These are phyloP conservation scores for Vesta saturnalis DNA, from an alignment of 2,888 invertebrate genomes.

Conservation along the genomic window DNA sequence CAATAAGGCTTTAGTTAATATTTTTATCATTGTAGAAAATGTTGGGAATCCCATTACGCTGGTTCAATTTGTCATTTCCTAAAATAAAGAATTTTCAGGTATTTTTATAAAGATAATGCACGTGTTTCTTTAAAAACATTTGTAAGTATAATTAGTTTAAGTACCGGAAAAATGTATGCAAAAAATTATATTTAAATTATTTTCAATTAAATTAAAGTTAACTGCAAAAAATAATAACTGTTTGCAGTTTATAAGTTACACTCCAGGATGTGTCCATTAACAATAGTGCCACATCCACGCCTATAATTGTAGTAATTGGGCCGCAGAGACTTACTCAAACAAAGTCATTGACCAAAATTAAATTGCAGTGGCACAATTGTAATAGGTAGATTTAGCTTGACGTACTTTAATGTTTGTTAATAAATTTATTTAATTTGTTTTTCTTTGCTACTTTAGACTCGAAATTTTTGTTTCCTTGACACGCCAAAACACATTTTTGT, in stretches of 20 bases:
- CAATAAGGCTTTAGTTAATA: too few relatives aligned
- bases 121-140: too few relatives aligned
- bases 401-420: constrained; percentile 11
- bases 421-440: constrained; percentile 10
- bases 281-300: constrained; percentile 35
- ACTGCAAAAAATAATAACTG: constrained; percentile 11
- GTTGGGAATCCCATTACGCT: too few relatives aligned
- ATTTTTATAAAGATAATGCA: too few relatives aligned
- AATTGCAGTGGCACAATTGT: constrained; percentile 27
- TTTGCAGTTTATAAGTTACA: constrained; percentile 36
- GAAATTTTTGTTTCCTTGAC: background rate
- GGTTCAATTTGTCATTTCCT: too few relatives aligned
- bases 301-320: constrained; percentile 46
- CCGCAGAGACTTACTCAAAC: constrained; percentile 47
- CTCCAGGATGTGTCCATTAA: constrained; percentile 40
- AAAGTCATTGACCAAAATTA: constrained; percentile 45
- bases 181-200: background rate
- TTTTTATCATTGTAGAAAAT: too few relatives aligned
- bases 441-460: background rate
- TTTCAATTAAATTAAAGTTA: background rate
- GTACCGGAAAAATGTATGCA: too few relatives aligned
- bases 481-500: background rate
- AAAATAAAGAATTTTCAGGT: too few relatives aligned
- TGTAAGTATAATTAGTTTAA: too few relatives aligned
- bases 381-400: constrained; percentile 11